Evolutionary conservation across 1,140 invertebrate genomes (phyloP), one percentile per base, ranked within the genome.

Genomic region (Lycorma delicatula): DNA sequence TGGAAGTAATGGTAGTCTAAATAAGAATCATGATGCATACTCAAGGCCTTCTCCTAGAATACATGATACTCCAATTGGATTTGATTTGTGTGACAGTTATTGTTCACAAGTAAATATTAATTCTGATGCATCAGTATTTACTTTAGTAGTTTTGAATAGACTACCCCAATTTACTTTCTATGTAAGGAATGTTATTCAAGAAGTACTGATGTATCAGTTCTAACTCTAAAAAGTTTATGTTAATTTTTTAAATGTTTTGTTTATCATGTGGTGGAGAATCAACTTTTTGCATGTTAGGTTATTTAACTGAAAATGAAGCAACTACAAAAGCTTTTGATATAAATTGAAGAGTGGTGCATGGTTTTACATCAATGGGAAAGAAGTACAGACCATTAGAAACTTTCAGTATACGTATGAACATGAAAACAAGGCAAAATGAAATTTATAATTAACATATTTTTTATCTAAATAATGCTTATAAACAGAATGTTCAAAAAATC

Each of bases 301-400:
- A 23, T 22, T 3, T 49, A 49, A 7, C 22, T 9, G 25, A 16
- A 16, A 20, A 49, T 13, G 47, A 49, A 23, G 20, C 47, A 49
- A 49, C 7, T 22, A 49, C 18, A 23, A 3, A 16, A 22, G 47
- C 11, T 22, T 49, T 20, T n/a, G 47, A 49, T n/a, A n/a, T 49
- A 11, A 49, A 49, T n/a, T 23, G 47, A 22, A 49, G 47, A 64
- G 66, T 63, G 47, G 38, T 38, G 31, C 54, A 54, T 27, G 53
- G 38, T 27, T 60, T 57, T 57, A 34, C 51, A n/a, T 22, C 25
- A 29, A 44, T 60, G 20, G 54, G 59, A 1, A 38, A 47, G 34
- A 48, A 48, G 16, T 50, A 48, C 20, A 48, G 18, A 41, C 47
- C 52, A 31, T 13, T 60, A 28, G 48, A 60, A 48, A 25, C 31